Evolutionary conservation across 2,888 invertebrate genomes (phyloP), one percentile per base, ranked within the genome.

Genomic region (Julus scanicus): DNA sequence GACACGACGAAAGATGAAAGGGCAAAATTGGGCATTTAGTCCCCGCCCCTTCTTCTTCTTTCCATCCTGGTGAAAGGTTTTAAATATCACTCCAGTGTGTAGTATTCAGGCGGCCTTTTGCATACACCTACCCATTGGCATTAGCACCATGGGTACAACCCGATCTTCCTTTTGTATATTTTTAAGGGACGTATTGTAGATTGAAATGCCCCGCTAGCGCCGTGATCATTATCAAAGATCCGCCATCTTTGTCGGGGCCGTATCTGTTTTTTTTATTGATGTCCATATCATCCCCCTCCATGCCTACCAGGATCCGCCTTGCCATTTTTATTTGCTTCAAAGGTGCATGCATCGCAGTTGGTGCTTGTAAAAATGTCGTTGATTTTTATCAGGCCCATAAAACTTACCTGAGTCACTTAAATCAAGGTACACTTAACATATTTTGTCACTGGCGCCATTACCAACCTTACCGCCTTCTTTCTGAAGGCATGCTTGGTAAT

Each of bases 161-260:
- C 71, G 71, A 71, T 71, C 71, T 71, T 20, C 29, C 71, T 71
- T 71, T 71, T 71, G 71, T 71, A 29, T 71, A 71, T 71, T 71
- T 71, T 29, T 29, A 20, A 20, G 71, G 71, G 71, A 71, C 71
- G 71, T 71, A 71, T 71, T 71, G 71, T 71, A 5, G 71, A 29
- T 71, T 71, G 71, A 8, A 71, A 71, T 71, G 71, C 71, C 71
- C 71, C 71, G 71, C 71, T n/a, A 71, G 71, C 29, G 13, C 48
- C 5, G 84, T 84, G 84, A 84, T 84, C 84, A 84, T 48, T 84
- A 84, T 84, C 84, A 84, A 84, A 84, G 84, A 48, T 84, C 84
- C 84, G 44, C 84, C 84, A 84, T 84, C 48, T 84, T 84, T 84
- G 84, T 84, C 48, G 44, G 84, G 29, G 29, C 71, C 71, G 29